Conservation (phyloP, 2,113 vertebrate genomes). For the Corythornis madagascariensis region DNA sequence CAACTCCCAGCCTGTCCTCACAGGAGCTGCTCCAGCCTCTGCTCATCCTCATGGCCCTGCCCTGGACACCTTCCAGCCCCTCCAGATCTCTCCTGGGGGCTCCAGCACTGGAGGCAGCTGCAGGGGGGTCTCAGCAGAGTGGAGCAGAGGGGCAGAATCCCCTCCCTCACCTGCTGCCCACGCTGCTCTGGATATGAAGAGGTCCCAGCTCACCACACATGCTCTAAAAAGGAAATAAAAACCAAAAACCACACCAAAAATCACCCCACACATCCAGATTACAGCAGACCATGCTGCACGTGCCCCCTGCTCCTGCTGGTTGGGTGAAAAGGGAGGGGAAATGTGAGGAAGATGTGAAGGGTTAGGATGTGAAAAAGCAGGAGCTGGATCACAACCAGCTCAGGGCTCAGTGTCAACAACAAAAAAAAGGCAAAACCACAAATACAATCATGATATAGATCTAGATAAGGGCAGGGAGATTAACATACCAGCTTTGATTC, state of each 20-base stretch:
- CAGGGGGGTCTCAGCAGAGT: too few relatives aligned
- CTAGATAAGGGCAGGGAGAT: not conserved
- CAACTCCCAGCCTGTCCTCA: too few relatives aligned
- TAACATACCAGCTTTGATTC: not conserved
- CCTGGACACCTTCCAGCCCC: too few relatives aligned
- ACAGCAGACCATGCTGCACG: not conserved
- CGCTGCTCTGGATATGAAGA: not conserved
- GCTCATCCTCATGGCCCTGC: too few relatives aligned
- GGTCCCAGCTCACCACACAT: not conserved
- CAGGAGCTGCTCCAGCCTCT: too few relatives aligned
- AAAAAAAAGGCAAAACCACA: not conserved
- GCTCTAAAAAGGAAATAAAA: not conserved
- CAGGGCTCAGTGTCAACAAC: not conserved
- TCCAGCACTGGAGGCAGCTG: too few relatives aligned
- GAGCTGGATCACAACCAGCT: not conserved
- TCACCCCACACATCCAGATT: fast-evolving
- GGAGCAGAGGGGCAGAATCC: too few relatives aligned
- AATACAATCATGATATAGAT: not conserved
- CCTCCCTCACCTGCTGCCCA: too few relatives aligned
- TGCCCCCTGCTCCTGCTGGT: fast-evolving
- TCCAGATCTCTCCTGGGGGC: too few relatives aligned
- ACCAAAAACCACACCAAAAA: too few relatives aligned
- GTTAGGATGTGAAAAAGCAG: not conserved
- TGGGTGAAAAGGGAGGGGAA: not conserved
- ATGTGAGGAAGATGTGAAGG: not conserved